Conservation (phyloP, 1,140 invertebrate species). For the Lysiphlebus fabarum region DNA sequence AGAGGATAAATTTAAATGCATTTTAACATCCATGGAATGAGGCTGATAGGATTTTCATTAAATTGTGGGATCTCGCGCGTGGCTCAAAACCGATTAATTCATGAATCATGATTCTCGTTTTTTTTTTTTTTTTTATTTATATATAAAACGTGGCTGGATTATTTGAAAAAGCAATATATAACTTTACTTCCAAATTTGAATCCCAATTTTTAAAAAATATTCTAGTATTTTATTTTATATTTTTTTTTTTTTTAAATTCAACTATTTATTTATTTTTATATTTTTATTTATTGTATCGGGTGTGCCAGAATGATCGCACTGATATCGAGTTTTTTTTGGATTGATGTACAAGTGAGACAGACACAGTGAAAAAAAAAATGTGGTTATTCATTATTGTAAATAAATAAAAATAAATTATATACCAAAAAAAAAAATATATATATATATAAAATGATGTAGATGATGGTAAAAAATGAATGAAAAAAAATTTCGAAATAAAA, state of each 20-base stretch:
- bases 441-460: too few species aligned
- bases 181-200: constrained; percentile 19
- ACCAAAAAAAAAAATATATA: background rate
- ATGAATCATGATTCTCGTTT: background rate
- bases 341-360: too few species aligned
- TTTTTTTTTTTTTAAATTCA: too few species aligned
- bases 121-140: background rate
- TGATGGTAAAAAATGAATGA: constrained; percentile 1
- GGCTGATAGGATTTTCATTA: constrained; percentile 24
- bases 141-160: constrained; percentile 21
- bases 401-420: background rate
- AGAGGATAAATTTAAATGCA: background rate
- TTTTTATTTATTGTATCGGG: too few species aligned
- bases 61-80: constrained; percentile 20
- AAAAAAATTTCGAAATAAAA: constrained; percentile 6
- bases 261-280: too few species aligned
- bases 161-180: constrained; percentile 17
- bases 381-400: too few species aligned
- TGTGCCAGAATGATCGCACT: too few species aligned
- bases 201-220: background rate
- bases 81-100: constrained; percentile 24
- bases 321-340: too few species aligned
- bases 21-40: constrained; percentile 20
- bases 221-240: too few species aligned
- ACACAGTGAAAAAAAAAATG: too few species aligned